These are phyloP conservation scores for Dicrostonyx torquatus DNA, from an alignment of 2,797 vertebrate species.

Conservation along the genomic window DNA sequence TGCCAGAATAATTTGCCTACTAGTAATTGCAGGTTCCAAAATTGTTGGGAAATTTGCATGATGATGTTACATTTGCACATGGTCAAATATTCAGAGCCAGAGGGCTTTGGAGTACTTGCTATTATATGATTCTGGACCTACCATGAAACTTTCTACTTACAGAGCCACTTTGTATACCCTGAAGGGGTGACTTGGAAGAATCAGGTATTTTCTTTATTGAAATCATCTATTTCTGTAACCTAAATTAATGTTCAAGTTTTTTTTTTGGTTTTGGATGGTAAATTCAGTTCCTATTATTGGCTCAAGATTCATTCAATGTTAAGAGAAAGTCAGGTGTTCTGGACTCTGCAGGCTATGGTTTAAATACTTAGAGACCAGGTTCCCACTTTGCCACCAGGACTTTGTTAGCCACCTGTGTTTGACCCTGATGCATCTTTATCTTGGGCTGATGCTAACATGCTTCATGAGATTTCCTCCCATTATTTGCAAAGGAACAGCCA, in stretches of 20 bases:
- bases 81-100: not conserved
- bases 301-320: not conserved
- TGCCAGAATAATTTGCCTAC: not conserved
- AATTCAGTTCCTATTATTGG: not conserved
- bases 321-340: not conserved
- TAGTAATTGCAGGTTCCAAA: not conserved
- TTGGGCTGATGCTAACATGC: not conserved
- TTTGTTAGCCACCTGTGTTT: not conserved
- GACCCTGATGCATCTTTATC: not conserved
- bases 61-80: not conserved
- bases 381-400: not conserved
- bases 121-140: not conserved
- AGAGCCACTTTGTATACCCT: not conserved
- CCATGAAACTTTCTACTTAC: not conserved
- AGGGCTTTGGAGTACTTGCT: not conserved
- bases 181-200: not conserved
- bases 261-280: not conserved
- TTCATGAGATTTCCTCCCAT: not conserved
- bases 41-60: not conserved
- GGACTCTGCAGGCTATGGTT: rapidly evolving
- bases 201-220: not conserved
- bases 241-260: not conserved
- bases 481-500: not conserved
- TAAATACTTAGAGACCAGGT: not conserved
- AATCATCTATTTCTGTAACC: not conserved